Evolutionary conservation across 2,797 vertebrate genomes (phyloP), one percentile per base, ranked within the genome.

Genomic region (Labroides dimidiatus): DNA sequence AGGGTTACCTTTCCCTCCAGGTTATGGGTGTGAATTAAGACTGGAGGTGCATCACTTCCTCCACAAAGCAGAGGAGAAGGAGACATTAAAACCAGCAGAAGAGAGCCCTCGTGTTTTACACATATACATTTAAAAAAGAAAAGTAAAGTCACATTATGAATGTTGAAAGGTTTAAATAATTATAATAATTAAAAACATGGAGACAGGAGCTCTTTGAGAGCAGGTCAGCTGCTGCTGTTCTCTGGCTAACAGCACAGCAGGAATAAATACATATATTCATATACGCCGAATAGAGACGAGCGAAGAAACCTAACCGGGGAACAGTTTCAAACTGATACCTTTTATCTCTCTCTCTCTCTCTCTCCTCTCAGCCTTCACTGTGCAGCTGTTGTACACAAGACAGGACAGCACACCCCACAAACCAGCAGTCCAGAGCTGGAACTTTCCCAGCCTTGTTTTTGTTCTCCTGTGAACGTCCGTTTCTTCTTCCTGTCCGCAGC

Each of bases 201-300:
- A 90, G 84, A 91, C 78, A 78, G 85, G 75, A 84, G 92, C 93
- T 94, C 93, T 94, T 93, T 93, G 87, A 94, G 93, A 95, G 94
- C 93, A 87, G 85, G 85, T 90, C 80, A 81, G 90, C 90, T 85
- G 91, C 84, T 80, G 87, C 92, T 87, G 87, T 89, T 90, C 83
- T 89, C 84, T 77, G 84, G 80, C 82, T 61, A 67, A 91, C 92
- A 89, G 91, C 89, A 69, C 89, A 89, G 88, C 91, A 91, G 86
- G 92, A 93, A 93, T 93, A 91, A 92, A 93, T 93, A 92, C 82
- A 90, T 86, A 87, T 86, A 87, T 83, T 89, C 77, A 87, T 86
- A 87, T 77, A 84, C 44, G 78, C 69, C 81, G 80, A 84, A 89
- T 78, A 87, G 75, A 90, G 76, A 72, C 67, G 77, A 84, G 74